Conservation (phyloP, 2,113 vertebrate genomes). For the Myotis brandtii region DNA sequence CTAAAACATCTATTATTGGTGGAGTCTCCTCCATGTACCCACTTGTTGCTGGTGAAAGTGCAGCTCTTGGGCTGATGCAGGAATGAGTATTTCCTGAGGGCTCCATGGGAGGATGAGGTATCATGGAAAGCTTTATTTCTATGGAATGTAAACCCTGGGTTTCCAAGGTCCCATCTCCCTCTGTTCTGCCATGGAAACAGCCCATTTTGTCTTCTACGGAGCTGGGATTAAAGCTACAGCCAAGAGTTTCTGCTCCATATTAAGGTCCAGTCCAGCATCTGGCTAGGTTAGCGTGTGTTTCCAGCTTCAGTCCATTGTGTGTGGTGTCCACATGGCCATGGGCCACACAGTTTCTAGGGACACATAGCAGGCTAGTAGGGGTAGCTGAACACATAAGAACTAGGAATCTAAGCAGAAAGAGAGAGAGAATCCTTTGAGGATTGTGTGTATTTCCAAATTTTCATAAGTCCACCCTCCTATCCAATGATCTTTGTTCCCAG, state of each 20-base stretch:
- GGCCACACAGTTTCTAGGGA: neutral
- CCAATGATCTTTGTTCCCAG: neutral
- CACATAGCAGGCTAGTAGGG: neutral
- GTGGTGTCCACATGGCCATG: neutral
- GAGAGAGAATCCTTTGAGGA: neutral
- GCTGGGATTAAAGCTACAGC: neutral
- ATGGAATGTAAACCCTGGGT: neutral
- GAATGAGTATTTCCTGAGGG: neutral
- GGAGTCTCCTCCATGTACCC: neutral
- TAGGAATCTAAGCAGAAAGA: neutral
- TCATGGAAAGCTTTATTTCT: neutral
- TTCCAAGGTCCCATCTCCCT: neutral
- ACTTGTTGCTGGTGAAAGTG: neutral
- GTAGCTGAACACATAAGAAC: neutral
- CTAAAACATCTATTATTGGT: neutral
- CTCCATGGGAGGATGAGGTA: neutral
- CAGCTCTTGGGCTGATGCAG: neutral
- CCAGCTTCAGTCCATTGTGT: neutral
- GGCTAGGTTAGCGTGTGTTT: neutral
- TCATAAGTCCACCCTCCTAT: neutral
- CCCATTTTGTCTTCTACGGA: neutral
- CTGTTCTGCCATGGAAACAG: neutral
- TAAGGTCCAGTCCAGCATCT: neutral
- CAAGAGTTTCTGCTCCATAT: neutral
- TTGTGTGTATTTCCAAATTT: neutral